Evolutionary conservation across 2,888 invertebrate species (phyloP).

Genomic region (Aethes cnicana): DNA sequence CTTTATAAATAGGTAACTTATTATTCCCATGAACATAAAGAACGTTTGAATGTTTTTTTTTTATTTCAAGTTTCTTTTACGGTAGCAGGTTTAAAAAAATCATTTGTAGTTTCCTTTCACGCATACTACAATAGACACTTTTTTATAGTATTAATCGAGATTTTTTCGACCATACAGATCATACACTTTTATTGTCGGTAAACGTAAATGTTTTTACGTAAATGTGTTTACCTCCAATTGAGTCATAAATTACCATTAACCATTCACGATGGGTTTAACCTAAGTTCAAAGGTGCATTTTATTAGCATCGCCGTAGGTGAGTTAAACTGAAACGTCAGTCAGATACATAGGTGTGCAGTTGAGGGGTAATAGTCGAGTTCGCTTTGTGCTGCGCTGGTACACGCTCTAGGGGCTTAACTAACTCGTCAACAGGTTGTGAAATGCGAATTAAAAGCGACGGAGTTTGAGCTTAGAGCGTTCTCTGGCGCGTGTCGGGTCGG

Average conservation of each 20-base stretch:
- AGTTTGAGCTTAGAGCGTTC: conserved; percentile 61
- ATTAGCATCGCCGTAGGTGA: background rate
- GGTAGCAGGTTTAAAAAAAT: conserved; percentile 6
- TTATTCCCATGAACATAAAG: conserved; percentile 24
- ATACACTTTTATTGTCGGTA: too few species aligned
- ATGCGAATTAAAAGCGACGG: conserved; percentile 67
- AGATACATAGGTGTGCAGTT: conserved; percentile 31
- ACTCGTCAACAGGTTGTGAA: conserved; percentile 79
- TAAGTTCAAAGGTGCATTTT: background rate
- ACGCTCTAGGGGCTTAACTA: conserved; percentile 64
- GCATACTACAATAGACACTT: too few species aligned
- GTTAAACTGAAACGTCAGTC: conserved; percentile 18
- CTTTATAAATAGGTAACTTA: conserved; percentile 25
- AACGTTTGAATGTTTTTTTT: conserved; percentile 18
- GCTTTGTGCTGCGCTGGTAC: conserved; percentile 60
- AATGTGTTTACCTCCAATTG: too few species aligned
- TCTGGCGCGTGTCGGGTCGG: conserved; percentile 64
- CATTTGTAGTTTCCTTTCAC: too few species aligned
- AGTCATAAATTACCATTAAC: too few species aligned
- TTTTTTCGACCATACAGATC: too few species aligned
- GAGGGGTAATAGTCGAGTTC: conserved; percentile 44
- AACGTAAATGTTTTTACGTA: background rate
- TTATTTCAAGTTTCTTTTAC: conserved; percentile 15
- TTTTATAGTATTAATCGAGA: too few species aligned
- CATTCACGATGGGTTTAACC: background rate